phyloP scores from a whole-genome alignment of 2,797 vertebrate species.

The Crocidura indochinensis region DNA sequence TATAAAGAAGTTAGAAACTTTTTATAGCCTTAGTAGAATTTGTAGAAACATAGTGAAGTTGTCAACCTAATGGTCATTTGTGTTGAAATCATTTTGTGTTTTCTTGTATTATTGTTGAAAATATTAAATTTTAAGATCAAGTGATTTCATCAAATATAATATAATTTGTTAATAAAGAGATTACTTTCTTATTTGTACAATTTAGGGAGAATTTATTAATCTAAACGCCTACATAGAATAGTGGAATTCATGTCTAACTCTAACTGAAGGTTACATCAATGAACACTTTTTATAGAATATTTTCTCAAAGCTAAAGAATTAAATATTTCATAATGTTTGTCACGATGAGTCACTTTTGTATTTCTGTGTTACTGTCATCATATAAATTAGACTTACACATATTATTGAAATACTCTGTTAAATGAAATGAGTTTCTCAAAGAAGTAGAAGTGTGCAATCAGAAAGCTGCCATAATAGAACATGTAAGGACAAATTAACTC shows the following conservation, averaged over 20 bases:
- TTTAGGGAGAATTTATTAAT: conserved; percentile 46
- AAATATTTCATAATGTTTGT: not conserved
- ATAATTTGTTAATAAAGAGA: not conserved
- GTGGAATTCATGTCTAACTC: not conserved
- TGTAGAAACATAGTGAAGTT: conserved; percentile 12
- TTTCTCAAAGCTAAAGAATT: conserved; percentile 12
- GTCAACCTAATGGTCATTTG: not conserved
- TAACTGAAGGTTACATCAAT: not conserved
- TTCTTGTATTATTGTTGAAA: conserved; percentile 21
- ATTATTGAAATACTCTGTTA: not conserved
- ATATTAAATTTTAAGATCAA: conserved; percentile 38
- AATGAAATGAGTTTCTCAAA: conserved; percentile 24
- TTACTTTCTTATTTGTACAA: not conserved
- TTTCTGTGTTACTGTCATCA: not conserved
- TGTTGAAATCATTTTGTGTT: not conserved
- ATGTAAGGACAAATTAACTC: not conserved
- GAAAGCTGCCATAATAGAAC: not conserved
- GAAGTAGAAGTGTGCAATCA: not conserved
- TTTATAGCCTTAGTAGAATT: not conserved
- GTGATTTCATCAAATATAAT: not conserved
- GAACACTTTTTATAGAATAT: not conserved
- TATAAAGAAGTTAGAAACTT: not conserved
- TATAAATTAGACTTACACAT: not conserved
- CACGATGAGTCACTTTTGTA: conserved; percentile 10
- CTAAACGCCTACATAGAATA: not conserved